Conservation (phyloP, 2,888 invertebrate species). For the Microctonus hyperodae region DNA sequence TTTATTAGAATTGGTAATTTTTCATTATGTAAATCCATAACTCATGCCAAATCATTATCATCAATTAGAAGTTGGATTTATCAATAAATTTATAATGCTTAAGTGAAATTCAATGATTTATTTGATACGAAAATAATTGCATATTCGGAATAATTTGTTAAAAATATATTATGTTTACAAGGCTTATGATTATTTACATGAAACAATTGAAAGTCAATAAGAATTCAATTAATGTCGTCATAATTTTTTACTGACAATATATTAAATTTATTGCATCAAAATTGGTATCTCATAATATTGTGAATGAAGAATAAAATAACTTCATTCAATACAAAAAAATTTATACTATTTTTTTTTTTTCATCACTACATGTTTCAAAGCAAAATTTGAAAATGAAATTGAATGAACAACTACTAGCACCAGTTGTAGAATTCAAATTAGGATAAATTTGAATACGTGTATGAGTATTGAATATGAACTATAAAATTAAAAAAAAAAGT, state of each 20-base stretch:
- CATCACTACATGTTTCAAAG: background rate
- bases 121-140: conserved; percentile 35
- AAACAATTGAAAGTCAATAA: background rate
- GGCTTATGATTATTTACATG: background rate
- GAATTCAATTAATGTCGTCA: background rate
- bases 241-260: background rate
- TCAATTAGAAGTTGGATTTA: too few species aligned
- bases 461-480: background rate
- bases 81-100: background rate
- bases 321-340: background rate
- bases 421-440: background rate
- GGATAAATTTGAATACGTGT: background rate
- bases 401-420: background rate
- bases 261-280: background rate
- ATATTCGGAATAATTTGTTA: conserved; percentile 1
- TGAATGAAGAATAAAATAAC: background rate
- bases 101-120: conserved; percentile 22
- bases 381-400: background rate
- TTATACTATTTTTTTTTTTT: background rate
- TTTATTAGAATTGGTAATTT: background rate
- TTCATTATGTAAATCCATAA: too few species aligned
- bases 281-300: background rate
- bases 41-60: too few species aligned
- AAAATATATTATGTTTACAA: conserved; percentile 3
- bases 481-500: conserved; percentile 58